These are phyloP conservation scores for Nowickia ferox DNA, from an alignment of 2,888 invertebrate genomes.

Conservation along the genomic window DNA sequence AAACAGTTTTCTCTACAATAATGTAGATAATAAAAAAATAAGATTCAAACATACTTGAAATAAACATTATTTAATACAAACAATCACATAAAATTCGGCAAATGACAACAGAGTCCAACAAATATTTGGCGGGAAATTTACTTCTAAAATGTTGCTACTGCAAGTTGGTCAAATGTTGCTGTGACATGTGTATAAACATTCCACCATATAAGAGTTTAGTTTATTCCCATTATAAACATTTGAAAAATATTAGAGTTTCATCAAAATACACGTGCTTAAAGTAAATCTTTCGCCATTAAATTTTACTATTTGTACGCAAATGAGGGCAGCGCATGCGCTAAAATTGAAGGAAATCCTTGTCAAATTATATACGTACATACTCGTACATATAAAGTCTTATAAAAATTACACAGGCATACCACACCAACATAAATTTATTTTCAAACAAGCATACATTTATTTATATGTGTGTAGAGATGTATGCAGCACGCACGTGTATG, in stretches of 20 bases:
- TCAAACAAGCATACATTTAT: slow-evolving; percentile 6
- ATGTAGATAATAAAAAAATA: no score
- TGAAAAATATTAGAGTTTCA: neutral
- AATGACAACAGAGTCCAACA: neutral
- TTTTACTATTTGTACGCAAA: slow-evolving; percentile 42
- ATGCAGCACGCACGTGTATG: neutral
- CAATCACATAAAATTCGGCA: slow-evolving; percentile 8
- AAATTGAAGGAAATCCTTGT: slow-evolving; percentile 78
- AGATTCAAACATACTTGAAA: neutral
- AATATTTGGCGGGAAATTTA: neutral
- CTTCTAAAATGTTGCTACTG: neutral
- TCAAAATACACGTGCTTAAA: slow-evolving; percentile 52
- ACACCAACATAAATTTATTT: slow-evolving; percentile 27
- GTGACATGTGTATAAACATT: slow-evolving; percentile 12
- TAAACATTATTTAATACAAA: neutral
- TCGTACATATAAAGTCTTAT: slow-evolving; percentile 46
- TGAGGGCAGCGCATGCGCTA: slow-evolving; percentile 59
- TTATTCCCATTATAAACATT: slow-evolving; percentile 55
- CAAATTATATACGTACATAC: slow-evolving; percentile 46
- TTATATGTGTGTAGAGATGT: neutral
- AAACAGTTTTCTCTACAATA: no score
- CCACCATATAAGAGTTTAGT: slow-evolving; percentile 18
- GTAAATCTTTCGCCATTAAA: slow-evolving; percentile 40
- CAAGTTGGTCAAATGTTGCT: slow-evolving; percentile 34
- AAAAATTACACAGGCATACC: slow-evolving; percentile 44